These are phyloP conservation scores for Agrotis ipsilon DNA, from an alignment of 2,888 invertebrate genomes.

Conservation along the genomic window DNA sequence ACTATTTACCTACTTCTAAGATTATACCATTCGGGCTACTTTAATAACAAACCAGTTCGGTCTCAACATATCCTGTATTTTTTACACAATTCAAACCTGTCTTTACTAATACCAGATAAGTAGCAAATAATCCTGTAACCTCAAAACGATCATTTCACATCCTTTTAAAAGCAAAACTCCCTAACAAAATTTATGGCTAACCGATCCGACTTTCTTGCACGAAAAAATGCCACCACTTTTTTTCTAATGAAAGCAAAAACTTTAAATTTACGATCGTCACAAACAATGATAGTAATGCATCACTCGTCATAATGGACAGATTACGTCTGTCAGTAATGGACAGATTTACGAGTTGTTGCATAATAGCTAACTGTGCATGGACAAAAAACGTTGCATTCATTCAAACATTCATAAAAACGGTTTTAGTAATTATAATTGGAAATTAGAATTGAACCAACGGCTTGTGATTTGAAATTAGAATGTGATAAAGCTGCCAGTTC, in stretches of 20 bases:
- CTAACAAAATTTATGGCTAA: constrained; percentile 60
- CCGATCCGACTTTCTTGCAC: constrained; percentile 57
- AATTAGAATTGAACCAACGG: constrained; percentile 57
- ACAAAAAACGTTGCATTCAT: constrained; percentile 63
- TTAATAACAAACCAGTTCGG: no score
- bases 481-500: constrained; percentile 33
- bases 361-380: constrained; percentile 75
- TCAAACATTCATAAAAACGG: constrained; percentile 54
- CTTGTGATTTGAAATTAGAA: constrained; percentile 47
- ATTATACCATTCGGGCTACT: no score
- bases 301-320: constrained; percentile 89
- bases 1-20: no score
- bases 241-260: constrained; percentile 67
- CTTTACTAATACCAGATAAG: not conserved
- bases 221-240: constrained; percentile 53
- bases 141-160: constrained; percentile 22
- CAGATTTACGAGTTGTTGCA: constrained; percentile 87
- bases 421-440: constrained; percentile 57
- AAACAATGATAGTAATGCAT: constrained; percentile 87
- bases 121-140: constrained; percentile 11
- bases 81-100: not conserved
- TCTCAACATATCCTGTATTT: not conserved
- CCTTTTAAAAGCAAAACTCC: constrained; percentile 35
- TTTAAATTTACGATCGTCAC: constrained; percentile 80
- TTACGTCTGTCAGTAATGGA: constrained; percentile 81